phyloP scores from a whole-genome alignment of 2,888 invertebrate genomes.

The Rotaria magnacalcarata region DNA sequence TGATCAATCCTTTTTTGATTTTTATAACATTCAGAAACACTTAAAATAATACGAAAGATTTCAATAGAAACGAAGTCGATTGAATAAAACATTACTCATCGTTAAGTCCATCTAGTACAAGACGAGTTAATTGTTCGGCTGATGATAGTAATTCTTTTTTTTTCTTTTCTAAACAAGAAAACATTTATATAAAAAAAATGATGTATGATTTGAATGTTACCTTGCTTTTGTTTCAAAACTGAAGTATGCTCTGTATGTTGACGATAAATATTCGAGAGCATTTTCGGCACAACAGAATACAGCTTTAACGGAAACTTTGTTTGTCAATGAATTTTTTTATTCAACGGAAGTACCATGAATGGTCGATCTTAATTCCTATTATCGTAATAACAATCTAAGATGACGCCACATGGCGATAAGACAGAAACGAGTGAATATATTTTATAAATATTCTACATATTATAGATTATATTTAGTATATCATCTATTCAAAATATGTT shows the following conservation, averaged over 20 bases:
- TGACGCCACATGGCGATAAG: neutral
- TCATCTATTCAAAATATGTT: too few species aligned
- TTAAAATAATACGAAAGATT: neutral
- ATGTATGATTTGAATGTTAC: neutral
- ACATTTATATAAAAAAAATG: neutral
- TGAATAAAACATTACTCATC: neutral
- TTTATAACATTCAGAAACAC: slow-evolving; percentile 13
- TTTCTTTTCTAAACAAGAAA: neutral
- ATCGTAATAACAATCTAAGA: neutral
- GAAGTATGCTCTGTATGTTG: neutral
- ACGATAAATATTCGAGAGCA: slow-evolving; percentile 17
- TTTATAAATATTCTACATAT: too few species aligned
- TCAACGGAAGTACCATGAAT: too few species aligned
- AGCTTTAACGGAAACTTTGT: neutral
- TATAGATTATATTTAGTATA: too few species aligned
- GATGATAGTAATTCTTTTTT: neutral
- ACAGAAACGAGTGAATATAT: too few species aligned
- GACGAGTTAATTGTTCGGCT: slow-evolving; percentile 1
- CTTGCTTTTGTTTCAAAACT: slow-evolving; percentile 24
- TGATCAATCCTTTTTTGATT: neutral
- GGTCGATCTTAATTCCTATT: neutral
- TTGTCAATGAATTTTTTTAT: too few species aligned
- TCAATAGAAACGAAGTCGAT: neutral
- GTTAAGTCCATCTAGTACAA: neutral
- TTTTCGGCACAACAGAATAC: neutral